Conservation (phyloP, 1,140 invertebrate genomes). For the Pantala flavescens region DNA sequence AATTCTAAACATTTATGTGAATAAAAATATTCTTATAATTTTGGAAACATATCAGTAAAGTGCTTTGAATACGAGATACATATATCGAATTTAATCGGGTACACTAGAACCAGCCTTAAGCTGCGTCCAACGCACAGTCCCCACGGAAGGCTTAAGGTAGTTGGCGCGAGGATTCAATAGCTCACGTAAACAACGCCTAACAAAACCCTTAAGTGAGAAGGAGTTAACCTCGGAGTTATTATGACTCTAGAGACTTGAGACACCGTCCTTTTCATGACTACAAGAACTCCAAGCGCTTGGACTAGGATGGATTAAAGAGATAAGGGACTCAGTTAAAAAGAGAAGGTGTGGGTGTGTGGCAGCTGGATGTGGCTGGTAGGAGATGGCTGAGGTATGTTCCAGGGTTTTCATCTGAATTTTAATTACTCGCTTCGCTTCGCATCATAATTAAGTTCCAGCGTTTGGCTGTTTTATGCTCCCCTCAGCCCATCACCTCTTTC, state of each 20-base stretch:
- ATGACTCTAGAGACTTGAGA: not conserved
- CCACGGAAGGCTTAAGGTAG: too few relatives aligned
- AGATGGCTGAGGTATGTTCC: not conserved
- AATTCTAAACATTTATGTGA: too few relatives aligned
- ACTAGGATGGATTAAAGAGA: not conserved
- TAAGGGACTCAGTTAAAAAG: not conserved
- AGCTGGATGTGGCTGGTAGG: not conserved
- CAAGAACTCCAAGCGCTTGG: too few relatives aligned
- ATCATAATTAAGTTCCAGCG: constrained; percentile 1
- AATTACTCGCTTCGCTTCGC: not conserved
- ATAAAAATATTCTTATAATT: too few relatives aligned
- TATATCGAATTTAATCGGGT: too few relatives aligned
- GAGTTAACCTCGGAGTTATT: not conserved
- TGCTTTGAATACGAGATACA: too few relatives aligned
- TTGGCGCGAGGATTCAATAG: too few relatives aligned
- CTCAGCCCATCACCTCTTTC: not conserved
- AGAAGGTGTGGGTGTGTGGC: not conserved
- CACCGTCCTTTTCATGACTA: not conserved
- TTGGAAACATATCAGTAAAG: too few relatives aligned
- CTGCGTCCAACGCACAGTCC: too few relatives aligned
- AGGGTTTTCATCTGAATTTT: constrained; percentile 10
- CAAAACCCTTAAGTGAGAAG: too few relatives aligned
- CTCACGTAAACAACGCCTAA: too few relatives aligned
- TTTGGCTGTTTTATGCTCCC: not conserved
- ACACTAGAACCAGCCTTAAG: too few relatives aligned